Base-by-base conservation (phyloP, 1,140 invertebrate genomes). In the Araneus ventricosus region DNA sequence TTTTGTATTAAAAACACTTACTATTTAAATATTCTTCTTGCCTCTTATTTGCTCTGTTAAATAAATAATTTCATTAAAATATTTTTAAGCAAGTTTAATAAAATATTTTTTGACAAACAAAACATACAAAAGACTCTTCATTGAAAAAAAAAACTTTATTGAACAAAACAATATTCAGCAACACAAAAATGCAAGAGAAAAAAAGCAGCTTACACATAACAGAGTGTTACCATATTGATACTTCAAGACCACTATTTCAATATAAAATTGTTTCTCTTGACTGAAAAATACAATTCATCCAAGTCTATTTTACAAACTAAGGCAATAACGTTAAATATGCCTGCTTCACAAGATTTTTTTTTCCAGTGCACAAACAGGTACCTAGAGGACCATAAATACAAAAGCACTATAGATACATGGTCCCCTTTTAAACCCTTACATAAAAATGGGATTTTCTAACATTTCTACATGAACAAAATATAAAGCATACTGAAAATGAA, bases 261-360 rank as follows among this genome's bases (percentile, higher is more conserved):
- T 75, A 75, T 30, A 75, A 34, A 75, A 75, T 30, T 75, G 63
- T n/a, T 75, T 37, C 70, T 75, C 30, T 75, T 10, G n/a, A 75
- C 34, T 75, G 70, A 75, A 75, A 75, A 75, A 75, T 75, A 75
- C 30, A 20, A n/a, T n/a, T n/a, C 30, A 75, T 30, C 70, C 27
- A 75, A n/a, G 37, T 75, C 70, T 75, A 75, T 75, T 75, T 75
- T 34, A 75, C 70, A 75, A 75, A 75, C 70, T 75, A 75, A 75
- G 17, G 14, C 34, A 37, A 75, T 34, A 75, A 37, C 17, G 30
- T 75, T 75, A 37, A 75, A 75, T 75, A 75, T 34, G 70, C 70
- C 30, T 34, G 27, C 7, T 63, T 22, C 59, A 63, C 45, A 30
- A n/a, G n/a, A 8, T 14, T n/a, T n/a, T 67, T 75, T 37, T n/a